These are phyloP conservation scores for Aromia moschata DNA, from an alignment of 2,888 invertebrate species.

Conservation along the genomic window DNA sequence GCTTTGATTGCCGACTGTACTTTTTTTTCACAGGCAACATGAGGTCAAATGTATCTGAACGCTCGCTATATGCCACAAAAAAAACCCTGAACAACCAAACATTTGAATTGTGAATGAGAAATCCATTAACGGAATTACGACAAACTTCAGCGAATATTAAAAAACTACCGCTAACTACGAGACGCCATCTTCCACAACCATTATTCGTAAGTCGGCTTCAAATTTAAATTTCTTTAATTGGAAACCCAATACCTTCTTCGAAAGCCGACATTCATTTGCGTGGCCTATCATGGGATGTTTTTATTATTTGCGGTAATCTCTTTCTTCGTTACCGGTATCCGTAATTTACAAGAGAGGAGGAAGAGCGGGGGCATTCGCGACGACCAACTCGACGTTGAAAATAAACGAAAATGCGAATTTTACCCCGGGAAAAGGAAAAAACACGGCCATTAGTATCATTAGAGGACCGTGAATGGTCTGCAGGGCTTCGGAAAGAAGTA, in stretches of 20 bases:
- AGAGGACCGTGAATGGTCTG: conserved; percentile 29
- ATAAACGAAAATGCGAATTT: conserved; percentile 39
- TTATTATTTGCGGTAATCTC: conserved; percentile 37
- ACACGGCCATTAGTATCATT: conserved; percentile 40
- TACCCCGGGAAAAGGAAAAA: conserved; percentile 34
- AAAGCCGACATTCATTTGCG: conserved; percentile 22
- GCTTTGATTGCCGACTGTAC: too few relatives aligned
- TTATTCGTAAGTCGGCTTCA: too few relatives aligned
- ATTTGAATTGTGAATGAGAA: too few relatives aligned
- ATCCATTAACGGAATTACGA: too few relatives aligned
- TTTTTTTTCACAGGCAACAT: too few relatives aligned
- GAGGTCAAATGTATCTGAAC: too few relatives aligned
- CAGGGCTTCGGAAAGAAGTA: conserved; percentile 27
- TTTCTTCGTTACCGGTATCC: conserved; percentile 33
- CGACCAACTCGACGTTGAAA: conserved; percentile 35
- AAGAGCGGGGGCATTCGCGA: conserved; percentile 25
- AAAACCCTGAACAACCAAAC: too few relatives aligned
- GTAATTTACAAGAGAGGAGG: conserved; percentile 40
- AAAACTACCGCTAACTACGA: too few relatives aligned
- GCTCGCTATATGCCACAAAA: too few relatives aligned
- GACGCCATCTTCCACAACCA: too few relatives aligned
- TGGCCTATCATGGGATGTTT: conserved; percentile 29
- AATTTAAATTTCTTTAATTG: conserved; percentile 23
- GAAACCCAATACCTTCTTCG: conserved; percentile 22
- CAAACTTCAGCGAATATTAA: too few relatives aligned